These are phyloP conservation scores for Rhea pennata DNA, from an alignment of 2,113 vertebrate genomes.

Conservation along the genomic window DNA sequence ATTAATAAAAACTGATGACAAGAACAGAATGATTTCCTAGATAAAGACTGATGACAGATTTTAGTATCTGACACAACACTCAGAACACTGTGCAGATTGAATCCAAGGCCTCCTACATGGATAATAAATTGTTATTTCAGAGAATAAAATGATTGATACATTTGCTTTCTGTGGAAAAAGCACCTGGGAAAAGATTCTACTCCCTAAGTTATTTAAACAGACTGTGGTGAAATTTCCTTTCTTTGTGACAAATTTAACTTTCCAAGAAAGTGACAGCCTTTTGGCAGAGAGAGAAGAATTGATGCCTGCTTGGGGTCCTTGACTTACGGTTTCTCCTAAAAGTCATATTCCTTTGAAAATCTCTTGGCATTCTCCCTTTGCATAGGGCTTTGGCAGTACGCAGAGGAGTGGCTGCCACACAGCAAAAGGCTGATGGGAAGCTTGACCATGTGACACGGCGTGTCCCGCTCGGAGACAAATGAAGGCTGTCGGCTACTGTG, in stretches of 20 bases:
- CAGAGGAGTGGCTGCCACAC: conserved; percentile 47
- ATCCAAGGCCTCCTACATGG: conserved; percentile 90
- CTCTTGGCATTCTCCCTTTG: conserved; percentile 48
- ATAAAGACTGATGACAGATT: conserved; percentile 96
- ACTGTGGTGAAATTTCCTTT: conserved; percentile 78
- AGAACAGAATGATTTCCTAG: conserved; percentile 81
- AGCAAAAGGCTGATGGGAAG: conserved; percentile 65
- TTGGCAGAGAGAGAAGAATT: conserved; percentile 75
- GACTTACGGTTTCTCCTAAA: conserved; percentile 73
- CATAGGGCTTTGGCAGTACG: not conserved
- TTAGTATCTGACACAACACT: conserved; percentile 86
- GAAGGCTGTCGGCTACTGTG: conserved; percentile 76
- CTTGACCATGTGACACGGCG: conserved; percentile 67
- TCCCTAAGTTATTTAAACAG: conserved; percentile 81
- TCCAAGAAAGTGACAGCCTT: conserved; percentile 80
- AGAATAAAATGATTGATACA: conserved; percentile 95
- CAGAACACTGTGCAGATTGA: conserved; percentile 89
- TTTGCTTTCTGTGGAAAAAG: conserved; percentile 84
- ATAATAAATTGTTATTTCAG: conserved; percentile 96
- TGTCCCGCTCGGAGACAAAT: conserved; percentile 75
- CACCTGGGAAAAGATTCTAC: conserved; percentile 84
- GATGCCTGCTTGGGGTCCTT: conserved; percentile 70
- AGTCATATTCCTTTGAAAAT: conserved; percentile 77
- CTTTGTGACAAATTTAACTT: conserved; percentile 81
- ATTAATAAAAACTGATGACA: conserved; percentile 88